Evolutionary conservation across 2,888 invertebrate genomes (phyloP), one percentile per base, ranked within the genome.

Genomic region (Xylota sylvarum): DNA sequence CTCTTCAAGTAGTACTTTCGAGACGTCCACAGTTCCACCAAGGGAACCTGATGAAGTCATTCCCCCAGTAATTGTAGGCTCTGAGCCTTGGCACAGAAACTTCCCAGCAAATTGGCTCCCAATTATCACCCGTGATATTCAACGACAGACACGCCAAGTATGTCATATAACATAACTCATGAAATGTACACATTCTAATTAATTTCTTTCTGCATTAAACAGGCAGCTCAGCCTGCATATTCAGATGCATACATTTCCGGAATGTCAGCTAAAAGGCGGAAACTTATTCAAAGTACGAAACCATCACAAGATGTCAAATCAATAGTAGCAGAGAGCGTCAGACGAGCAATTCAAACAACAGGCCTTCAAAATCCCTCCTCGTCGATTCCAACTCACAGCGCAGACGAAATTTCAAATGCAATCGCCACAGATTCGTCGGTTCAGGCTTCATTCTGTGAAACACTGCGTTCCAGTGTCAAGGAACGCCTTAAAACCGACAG

Each of bases 181-280:
- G 2, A 40, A 35, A 37, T 10, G 32, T 17, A 23, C 6, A 48
- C 30, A 2, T n/a, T 19, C 14, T 30, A 9, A 17, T 2, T 30
- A 14, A 27, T 14, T 67, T 55, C 23, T 55, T 4, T 30, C 4
- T 23, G 19, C 19, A n/a, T 55, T 10, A 55, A 27, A 5, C 14
- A 90, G 89, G 92, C 91, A 88, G 88, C 93, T 5, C 94, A 93
- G 89, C 91, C 93, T 0, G 95, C 96, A 32, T 96, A 96, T 92
- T 98, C 98, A 90, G 98, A 98, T 93, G 97, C 97, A 0, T 98
- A 98, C 92, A 93, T 98, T 55, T 95, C 96, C 7, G 97, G 97
- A 10, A 96, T 98, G 96, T 97, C 98, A 12, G 95, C 96, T 48
- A 97, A 98, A 92, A 95, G 98, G 81, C 95, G 98, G 88, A 97